phyloP scores from a whole-genome alignment of 2,797 vertebrate genomes.

The Brachyrhaphis roseni region DNA sequence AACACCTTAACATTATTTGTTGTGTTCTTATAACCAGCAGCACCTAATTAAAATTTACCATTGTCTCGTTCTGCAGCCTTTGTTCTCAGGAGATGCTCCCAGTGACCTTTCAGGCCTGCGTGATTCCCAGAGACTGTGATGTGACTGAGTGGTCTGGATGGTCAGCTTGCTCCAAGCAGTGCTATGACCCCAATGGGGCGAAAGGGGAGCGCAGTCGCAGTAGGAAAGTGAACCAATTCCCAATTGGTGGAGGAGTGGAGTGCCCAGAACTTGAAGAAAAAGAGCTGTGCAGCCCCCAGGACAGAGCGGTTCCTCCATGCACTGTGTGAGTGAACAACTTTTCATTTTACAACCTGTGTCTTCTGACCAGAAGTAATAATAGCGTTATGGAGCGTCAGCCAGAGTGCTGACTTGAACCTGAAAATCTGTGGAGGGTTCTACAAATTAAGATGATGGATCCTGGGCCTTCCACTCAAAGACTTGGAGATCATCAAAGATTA shows the following conservation, averaged over 20 bases:
- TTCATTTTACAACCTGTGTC: not conserved
- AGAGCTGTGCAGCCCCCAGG: constrained; percentile 85
- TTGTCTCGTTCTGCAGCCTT: constrained; percentile 75
- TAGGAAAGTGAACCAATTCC: constrained; percentile 87
- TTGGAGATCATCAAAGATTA: not conserved
- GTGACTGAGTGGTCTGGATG: constrained; percentile 92
- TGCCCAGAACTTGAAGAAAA: constrained; percentile 90
- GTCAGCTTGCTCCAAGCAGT: constrained; percentile 90
- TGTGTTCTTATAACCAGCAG: not conserved
- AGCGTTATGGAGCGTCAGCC: not conserved
- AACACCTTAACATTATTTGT: not conserved
- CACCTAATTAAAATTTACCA: not conserved
- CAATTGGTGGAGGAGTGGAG: constrained; percentile 83
- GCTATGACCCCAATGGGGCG: constrained; percentile 83
- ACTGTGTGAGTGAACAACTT: constrained; percentile 83
- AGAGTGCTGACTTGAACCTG: not conserved
- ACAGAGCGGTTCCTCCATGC: constrained; percentile 84
- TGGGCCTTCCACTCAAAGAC: not conserved
- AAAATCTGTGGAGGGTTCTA: not conserved
- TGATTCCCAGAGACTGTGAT: constrained; percentile 90
- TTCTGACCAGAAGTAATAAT: not conserved
- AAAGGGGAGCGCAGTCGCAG: constrained; percentile 84
- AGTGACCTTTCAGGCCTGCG: constrained; percentile 92
- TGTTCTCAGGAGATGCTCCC: constrained; percentile 90
- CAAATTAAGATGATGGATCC: not conserved